These are phyloP conservation scores for Netelia fuscicornis DNA, from an alignment of 2,888 invertebrate species.

Conservation along the genomic window DNA sequence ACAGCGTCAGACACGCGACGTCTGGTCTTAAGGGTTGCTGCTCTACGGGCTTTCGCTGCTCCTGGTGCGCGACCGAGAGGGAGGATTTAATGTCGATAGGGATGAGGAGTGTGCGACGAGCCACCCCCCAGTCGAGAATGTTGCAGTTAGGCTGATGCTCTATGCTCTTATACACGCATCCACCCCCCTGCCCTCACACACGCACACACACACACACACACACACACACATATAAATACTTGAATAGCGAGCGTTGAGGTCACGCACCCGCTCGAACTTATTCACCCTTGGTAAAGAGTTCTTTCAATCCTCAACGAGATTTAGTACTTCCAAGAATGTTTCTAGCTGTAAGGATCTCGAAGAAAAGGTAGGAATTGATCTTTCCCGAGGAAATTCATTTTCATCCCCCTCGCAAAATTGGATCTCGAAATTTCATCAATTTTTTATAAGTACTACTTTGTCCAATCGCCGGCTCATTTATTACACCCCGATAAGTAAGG, in stretches of 20 bases:
- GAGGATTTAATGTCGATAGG: constrained; percentile 26
- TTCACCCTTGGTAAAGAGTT: constrained; percentile 42
- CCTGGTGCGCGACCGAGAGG: neutral
- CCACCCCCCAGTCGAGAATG: constrained; percentile 17
- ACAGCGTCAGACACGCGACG: constrained; percentile 44
- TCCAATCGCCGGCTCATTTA: no score
- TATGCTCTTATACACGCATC: neutral
- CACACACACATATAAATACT: neutral
- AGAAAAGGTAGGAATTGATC: no score
- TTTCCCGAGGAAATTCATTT: no score
- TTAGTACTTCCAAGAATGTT: neutral
- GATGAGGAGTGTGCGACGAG: constrained; percentile 8
- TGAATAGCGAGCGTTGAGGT: constrained; percentile 10
- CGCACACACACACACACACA: neutral
- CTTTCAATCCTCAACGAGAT: constrained; percentile 51
- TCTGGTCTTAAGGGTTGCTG: constrained; percentile 52
- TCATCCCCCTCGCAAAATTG: no score
- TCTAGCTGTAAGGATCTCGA: no score
- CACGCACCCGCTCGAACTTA: constrained; percentile 36
- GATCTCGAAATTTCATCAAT: no score
- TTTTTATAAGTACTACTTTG: no score
- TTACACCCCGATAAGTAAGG: no score
- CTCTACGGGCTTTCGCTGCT: constrained; percentile 24
- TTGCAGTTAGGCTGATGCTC: constrained; percentile 37
- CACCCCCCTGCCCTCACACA: neutral